Conservation (phyloP, 2,113 vertebrate species). For the Aspiorhynchus laticeps region DNA sequence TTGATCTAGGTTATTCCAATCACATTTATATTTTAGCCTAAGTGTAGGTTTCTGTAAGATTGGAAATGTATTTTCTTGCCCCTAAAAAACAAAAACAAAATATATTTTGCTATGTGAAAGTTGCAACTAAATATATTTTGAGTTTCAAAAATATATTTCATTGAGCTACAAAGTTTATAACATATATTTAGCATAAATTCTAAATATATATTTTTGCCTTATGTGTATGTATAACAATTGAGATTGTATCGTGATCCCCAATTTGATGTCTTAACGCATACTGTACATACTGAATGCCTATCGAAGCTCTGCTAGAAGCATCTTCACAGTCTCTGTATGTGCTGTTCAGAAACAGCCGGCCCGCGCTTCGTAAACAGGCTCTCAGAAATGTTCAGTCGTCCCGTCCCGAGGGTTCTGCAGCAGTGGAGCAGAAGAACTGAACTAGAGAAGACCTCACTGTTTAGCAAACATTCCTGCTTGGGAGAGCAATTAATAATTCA, state of each 20-base stretch:
- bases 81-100: neutral
- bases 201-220: too few species aligned
- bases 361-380: constrained; percentile 67
- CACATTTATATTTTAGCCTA: neutral
- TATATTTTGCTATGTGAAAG: neutral
- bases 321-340: constrained; percentile 65
- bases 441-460: constrained; percentile 81
- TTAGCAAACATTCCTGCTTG: constrained; percentile 82
- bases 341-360: constrained; percentile 67
- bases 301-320: constrained; percentile 21
- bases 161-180: neutral
- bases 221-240: neutral
- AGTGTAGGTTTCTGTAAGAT: neutral
- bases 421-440: constrained; percentile 83
- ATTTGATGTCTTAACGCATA: neutral
- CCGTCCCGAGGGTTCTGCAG: constrained; percentile 72
- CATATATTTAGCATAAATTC: neutral
- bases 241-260: neutral
- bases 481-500: constrained; percentile 83
- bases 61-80: neutral
- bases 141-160: neutral
- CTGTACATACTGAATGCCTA: neutral
- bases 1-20: neutral
- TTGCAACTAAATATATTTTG: neutral
- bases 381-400: constrained; percentile 73